Percentiles rank a stretch among this genome's conserved stretches.
Conservation (phyloP, 2,113 vertebrate species). For the Geothlypis trichas region DNA sequence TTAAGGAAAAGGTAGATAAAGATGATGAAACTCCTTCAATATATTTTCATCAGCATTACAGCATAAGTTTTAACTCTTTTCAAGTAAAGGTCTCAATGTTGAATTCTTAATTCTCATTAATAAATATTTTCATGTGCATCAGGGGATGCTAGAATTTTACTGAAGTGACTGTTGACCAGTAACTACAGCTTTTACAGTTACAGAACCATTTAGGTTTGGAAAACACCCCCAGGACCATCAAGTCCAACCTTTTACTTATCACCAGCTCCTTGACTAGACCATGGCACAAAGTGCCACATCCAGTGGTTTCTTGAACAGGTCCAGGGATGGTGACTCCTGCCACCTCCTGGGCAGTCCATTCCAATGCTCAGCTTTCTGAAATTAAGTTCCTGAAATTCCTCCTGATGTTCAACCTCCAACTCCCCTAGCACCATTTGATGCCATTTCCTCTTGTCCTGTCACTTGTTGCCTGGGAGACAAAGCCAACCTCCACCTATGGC, state of each 20-base stretch:
- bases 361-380: not conserved
- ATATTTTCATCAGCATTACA: not conserved
- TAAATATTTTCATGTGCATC: not conserved
- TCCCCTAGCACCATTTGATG: not conserved
- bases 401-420: not conserved
- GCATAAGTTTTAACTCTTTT: not conserved
- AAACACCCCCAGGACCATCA: not conserved
- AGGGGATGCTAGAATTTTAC: not conserved
- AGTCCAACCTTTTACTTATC: not conserved
- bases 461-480: not conserved
- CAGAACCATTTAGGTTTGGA: not conserved
- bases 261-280: not conserved
- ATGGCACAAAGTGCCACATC: not conserved
- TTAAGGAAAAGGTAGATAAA: not conserved
- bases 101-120: not conserved
- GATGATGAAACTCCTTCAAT: not conserved
- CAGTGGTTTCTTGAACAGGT: not conserved
- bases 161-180: not conserved
- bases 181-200: not conserved
- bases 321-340: not conserved
- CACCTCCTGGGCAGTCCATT: not conserved
- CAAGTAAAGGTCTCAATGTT: not conserved
- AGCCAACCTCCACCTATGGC: accelerated
- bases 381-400: not conserved
- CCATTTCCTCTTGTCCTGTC: not conserved